Evolutionary conservation across 2,888 invertebrate genomes (phyloP).

Genomic region (Melangyna quadrimaculata): DNA sequence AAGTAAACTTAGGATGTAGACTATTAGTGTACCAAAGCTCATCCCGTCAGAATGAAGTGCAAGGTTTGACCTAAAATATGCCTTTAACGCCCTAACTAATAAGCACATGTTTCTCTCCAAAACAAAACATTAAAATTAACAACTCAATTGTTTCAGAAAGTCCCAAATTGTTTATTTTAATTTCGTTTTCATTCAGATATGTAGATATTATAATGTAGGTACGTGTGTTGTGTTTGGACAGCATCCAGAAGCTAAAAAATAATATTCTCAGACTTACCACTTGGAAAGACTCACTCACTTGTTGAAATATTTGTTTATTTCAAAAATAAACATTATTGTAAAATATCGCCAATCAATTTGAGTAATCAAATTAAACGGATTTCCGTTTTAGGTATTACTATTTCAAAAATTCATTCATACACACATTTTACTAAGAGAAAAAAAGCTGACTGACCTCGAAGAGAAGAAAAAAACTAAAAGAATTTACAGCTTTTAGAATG

Average conservation of each 20-base stretch:
- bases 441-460: conserved; percentile 36
- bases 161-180: neutral
- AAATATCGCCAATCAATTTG: conserved; percentile 19
- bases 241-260: neutral
- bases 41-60: too few relatives aligned
- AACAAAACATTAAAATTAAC: conserved; percentile 6
- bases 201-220: neutral
- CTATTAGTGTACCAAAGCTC: too few relatives aligned
- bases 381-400: conserved; percentile 53
- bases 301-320: neutral
- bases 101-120: neutral
- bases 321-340: conserved; percentile 47
- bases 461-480: neutral
- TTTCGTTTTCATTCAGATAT: neutral
- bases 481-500: neutral
- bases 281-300: neutral
- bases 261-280: neutral
- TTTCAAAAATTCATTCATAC: conserved; percentile 32
- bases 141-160: conserved; percentile 11
- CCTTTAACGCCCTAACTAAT: too few relatives aligned
- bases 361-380: conserved; percentile 24
- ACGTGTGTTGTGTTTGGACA: neutral
- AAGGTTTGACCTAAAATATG: too few relatives aligned
- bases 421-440: neutral
- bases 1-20: too few relatives aligned